Percentiles rank a stretch among this genome's conserved stretches.
These are phyloP conservation scores for Spilarctia lutea DNA, from an alignment of 2,888 invertebrate genomes.

Conservation along the genomic window DNA sequence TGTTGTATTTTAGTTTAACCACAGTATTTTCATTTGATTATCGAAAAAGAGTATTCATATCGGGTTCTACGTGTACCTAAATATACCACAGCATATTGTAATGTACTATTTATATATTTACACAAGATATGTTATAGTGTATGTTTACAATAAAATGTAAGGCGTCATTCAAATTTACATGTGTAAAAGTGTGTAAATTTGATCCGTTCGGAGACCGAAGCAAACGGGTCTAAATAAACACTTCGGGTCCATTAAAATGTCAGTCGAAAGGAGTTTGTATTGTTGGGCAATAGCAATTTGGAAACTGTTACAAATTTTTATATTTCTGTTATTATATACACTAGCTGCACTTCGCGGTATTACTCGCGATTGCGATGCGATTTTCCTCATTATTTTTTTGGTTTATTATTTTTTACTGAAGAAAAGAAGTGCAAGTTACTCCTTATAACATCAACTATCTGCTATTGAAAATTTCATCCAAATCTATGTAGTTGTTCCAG, in stretches of 20 bases:
- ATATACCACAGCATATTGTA: background rate
- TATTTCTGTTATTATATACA: background rate
- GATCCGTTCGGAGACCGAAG: constrained; percentile 37
- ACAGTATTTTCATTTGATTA: background rate
- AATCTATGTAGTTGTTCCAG: too few species aligned
- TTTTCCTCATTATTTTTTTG: too few species aligned
- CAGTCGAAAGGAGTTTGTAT: constrained; percentile 56
- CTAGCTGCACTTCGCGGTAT: too few species aligned
- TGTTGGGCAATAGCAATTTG: constrained; percentile 9
- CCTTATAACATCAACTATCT: too few species aligned
- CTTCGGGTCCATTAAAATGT: constrained; percentile 69
- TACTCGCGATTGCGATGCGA: too few species aligned
- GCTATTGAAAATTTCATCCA: too few species aligned
- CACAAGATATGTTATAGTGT: background rate
- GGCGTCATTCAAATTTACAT: constrained; percentile 31
- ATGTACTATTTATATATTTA: background rate
- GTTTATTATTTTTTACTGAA: too few species aligned
- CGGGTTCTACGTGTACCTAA: background rate
- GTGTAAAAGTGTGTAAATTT: constrained; percentile 20
- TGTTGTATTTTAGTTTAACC: too few species aligned
- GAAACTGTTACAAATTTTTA: too few species aligned
- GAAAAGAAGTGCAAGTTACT: too few species aligned
- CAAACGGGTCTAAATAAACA: constrained; percentile 61
- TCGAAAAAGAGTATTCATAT: background rate
- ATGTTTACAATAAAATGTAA: background rate